Base-by-base conservation (phyloP, 2,888 invertebrate species). In the Bembecia ichneumoniformis region DNA sequence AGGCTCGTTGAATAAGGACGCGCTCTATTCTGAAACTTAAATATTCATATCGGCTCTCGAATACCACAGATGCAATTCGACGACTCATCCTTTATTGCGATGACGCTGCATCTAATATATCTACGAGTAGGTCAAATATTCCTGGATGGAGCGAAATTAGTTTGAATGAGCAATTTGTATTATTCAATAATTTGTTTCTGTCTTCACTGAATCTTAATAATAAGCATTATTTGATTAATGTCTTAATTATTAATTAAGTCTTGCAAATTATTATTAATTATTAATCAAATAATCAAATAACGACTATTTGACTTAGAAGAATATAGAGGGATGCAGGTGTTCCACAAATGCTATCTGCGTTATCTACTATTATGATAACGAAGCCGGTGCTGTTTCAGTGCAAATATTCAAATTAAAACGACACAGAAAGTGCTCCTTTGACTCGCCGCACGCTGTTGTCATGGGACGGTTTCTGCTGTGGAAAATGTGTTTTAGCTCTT, bases 351-450 rank as follows among this genome's bases (percentile, higher is more conserved):
- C 28, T 28, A 28, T 28, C 11, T 44, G 15, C 17, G 14, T 50
- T 63, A 67, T 66, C 62, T 66, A 59, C 62, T 66, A 68, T 75
- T 73, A 73, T 75, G 73, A 68, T 73, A 79, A 75, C 66, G 68
- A 73, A 69, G 62, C 58, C 55, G 52, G 62, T 58, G 54, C 50
- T 54, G 57, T 51, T 56, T 54, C 52, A 51, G 53, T 55, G 62
- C 64, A 71, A 74, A 75, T 74, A 75, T 79, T 77, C 66, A 79
- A 76, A 78, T 78, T 71, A 73, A 77, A 77, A 71, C 69, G 62
- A 60, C 66, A 68, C 60, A 56, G 59, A 53, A 58, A 50, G 53
- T 55, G 55, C 58, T 60, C 64, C 70, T 73, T 75, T 72, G 71
- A 74, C 63, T 60, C 52, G 52, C 50, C 51, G 56, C 55, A 62